Evolutionary conservation across 2,888 invertebrate genomes (phyloP), one percentile per base, ranked within the genome.

Genomic region (Linnaemya vulpina): DNA sequence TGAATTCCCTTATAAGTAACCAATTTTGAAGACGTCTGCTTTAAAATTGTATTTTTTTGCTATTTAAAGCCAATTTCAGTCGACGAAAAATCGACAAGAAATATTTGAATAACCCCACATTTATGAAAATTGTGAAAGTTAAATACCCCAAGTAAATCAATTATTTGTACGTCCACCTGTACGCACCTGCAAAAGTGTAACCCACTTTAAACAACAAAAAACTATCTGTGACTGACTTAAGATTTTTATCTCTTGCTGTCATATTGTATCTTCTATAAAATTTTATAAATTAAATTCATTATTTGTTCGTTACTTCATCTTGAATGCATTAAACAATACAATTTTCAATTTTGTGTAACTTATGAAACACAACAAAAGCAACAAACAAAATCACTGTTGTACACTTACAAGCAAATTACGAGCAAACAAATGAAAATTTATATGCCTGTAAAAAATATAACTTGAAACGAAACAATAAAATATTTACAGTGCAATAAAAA

Each of bases 281-380:
- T 65, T 43, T n/a, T 46, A 30, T 65, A 49, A 67, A 67, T 67
- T 11, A 17, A 67, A 67, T 49, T 30, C 30, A 49, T 67, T 49
- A 67, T 49, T 35, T 10, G 30, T 35, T 40, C 25, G 17, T 67
- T 49, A 38, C 38, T n/a, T 20, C 38, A 68, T 53, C 38, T 38
- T 20, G 51, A 25, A 13, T 63, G 20, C 20, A 38, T 38, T 68
- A 40, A 68, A 53, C 22, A 38, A 30, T 38, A 20, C 20, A 13
- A 30, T 51, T 68, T 53, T 35, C 20, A 13, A 30, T 51, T 68
- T 53, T 51, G 30, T 51, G 25, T 30, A 38, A 51, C 11, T 51
- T 68, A 77, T 35, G 70, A 51, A 51, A 71, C 3, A 20, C 43
- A 70, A 51, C 53, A 63, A 63, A 49, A 68, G 22, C 11, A n/a